These are phyloP conservation scores for Gadus macrocephalus DNA, from an alignment of 2,113 vertebrate species.

Conservation along the genomic window DNA sequence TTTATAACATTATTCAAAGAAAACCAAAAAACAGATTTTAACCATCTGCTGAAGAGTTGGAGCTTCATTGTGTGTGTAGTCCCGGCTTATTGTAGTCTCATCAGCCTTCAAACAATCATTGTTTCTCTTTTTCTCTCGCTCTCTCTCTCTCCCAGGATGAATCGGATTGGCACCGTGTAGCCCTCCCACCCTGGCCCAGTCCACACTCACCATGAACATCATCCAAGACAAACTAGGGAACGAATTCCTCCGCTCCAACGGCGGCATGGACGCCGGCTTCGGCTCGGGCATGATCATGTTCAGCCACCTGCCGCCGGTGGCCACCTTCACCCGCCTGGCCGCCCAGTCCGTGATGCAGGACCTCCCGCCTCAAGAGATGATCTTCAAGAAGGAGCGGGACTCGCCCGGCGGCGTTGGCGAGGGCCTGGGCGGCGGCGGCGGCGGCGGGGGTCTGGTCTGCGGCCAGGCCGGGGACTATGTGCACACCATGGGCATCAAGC, in stretches of 20 bases:
- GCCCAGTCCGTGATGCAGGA: slow-evolving; percentile 82
- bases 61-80: slow-evolving; percentile 45
- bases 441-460: slow-evolving; percentile 45
- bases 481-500: slow-evolving; percentile 89
- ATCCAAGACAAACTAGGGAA: slow-evolving; percentile 87
- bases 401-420: slow-evolving; percentile 75
- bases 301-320: slow-evolving; percentile 93
- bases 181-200: slow-evolving; percentile 40
- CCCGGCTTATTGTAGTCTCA: slow-evolving; percentile 29
- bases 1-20: too few relatives aligned
- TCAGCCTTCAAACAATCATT: slow-evolving; percentile 6
- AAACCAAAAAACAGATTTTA: slow-evolving; percentile 54
- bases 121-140: background rate
- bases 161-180: slow-evolving; percentile 55
- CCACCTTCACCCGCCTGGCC: slow-evolving; percentile 91
- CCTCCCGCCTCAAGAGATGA: slow-evolving; percentile 81
- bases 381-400: slow-evolving; percentile 92
- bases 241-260: slow-evolving; percentile 81
- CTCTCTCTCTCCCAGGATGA: slow-evolving; percentile 54
- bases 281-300: slow-evolving; percentile 92
- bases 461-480: slow-evolving; percentile 70
- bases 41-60: slow-evolving; percentile 59
- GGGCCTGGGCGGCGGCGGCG: slow-evolving; percentile 1
- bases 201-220: slow-evolving; percentile 71
- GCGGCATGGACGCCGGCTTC: slow-evolving; percentile 87